phyloP scores from a whole-genome alignment of 2,888 invertebrate species.

The Napeogenes sylphis region DNA sequence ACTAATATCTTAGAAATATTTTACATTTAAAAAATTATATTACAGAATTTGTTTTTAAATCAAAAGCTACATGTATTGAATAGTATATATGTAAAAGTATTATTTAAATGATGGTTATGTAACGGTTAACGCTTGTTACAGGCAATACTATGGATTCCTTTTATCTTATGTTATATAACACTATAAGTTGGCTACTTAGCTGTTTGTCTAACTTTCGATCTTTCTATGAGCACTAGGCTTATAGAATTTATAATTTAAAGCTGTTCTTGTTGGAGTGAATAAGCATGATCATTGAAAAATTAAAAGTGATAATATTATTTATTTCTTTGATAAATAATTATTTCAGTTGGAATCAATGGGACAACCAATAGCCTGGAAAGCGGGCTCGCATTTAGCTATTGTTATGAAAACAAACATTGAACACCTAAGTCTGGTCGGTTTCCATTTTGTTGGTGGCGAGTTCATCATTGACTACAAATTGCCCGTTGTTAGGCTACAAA shows the following conservation, averaged over 20 bases:
- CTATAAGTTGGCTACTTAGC: slow-evolving; percentile 1
- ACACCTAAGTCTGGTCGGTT: slow-evolving; percentile 83
- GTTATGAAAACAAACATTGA: slow-evolving; percentile 87
- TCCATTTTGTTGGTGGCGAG: slow-evolving; percentile 83
- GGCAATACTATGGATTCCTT: slow-evolving; percentile 1
- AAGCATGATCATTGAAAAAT: too few species aligned
- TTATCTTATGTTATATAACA: slow-evolving; percentile 7
- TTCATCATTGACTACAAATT: slow-evolving; percentile 87
- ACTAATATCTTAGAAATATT: slow-evolving; percentile 4
- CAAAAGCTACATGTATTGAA: background rate
- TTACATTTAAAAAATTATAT: background rate
- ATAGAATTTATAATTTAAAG: too few species aligned
- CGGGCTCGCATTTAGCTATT: slow-evolving; percentile 84
- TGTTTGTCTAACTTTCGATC: background rate
- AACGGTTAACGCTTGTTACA: background rate
- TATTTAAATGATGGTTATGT: background rate
- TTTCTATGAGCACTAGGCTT: too few species aligned
- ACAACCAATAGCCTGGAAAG: slow-evolving; percentile 87
- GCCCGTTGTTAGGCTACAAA: slow-evolving; percentile 85
- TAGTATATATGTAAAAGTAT: background rate
- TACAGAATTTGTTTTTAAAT: background rate
- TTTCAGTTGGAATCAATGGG: slow-evolving; percentile 87
- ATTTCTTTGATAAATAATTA: background rate
- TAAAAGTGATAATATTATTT: too few species aligned
- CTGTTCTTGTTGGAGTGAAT: too few species aligned